Evolutionary conservation across 2,888 invertebrate species (phyloP).

Genomic region (Tiliacea aurago): DNA sequence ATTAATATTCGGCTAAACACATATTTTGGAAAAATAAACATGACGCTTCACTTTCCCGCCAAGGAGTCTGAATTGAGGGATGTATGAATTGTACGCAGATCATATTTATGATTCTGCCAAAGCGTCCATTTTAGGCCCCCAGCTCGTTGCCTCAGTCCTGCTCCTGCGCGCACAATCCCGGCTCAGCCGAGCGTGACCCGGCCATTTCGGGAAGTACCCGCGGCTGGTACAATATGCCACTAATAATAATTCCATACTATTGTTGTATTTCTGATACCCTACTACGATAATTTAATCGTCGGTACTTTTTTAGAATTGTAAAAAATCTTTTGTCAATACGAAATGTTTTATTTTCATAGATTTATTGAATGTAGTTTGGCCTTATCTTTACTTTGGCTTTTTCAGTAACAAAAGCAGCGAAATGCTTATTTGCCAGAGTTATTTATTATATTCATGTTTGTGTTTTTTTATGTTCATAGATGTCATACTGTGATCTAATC

Average conservation of each 20-base stretch:
- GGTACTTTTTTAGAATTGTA: conserved; percentile 16
- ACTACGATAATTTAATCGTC: conserved; percentile 40
- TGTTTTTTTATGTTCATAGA: neutral
- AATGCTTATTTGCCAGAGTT: conserved; percentile 2
- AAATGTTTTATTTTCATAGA: conserved; percentile 18
- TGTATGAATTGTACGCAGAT: too few species aligned
- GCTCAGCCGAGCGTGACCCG: conserved; percentile 46
- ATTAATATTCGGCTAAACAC: too few species aligned
- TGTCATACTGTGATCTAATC: too few species aligned
- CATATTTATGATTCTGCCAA: too few species aligned
- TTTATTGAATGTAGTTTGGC: conserved; percentile 8
- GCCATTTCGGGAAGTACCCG: conserved; percentile 42
- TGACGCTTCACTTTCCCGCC: too few species aligned
- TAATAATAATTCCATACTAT: conserved; percentile 60
- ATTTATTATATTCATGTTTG: neutral
- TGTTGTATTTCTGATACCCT: conserved; percentile 49
- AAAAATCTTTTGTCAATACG: conserved; percentile 28
- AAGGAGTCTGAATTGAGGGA: too few species aligned
- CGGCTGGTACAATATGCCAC: conserved; percentile 50
- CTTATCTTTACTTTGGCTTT: neutral
- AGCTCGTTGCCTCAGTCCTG: conserved; percentile 29
- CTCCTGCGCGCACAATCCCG: conserved; percentile 19
- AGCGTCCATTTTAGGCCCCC: too few species aligned
- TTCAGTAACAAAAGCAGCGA: neutral
- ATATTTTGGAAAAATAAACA: too few species aligned